Percentiles rank a stretch among this genome's conserved stretches.
Conservation (phyloP, 2,113 vertebrate species). For the pig (Sus scrofa) region T2T-Sscrofa CM000812.6:272588001-272588500, state of each 20-base stretch:
- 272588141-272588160: slow-evolving; percentile 13
- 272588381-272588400: background rate
- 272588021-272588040: background rate
- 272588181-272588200: background rate
- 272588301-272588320: background rate
- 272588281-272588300: background rate
- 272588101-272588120: background rate
- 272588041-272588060: no score
- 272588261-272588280: background rate
- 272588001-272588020: accelerated
- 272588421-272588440: background rate
- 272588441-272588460: background rate
- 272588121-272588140: background rate
- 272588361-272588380: background rate
- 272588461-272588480: background rate
- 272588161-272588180: background rate
- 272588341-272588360: background rate
- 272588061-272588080: background rate
- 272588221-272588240: background rate
- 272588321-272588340: accelerated
- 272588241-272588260: background rate
- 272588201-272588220: background rate
- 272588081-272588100: background rate
- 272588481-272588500: background rate
- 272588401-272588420: background rate